These are phyloP conservation scores for Trichonephila inaurata DNA, from an alignment of 1,140 invertebrate genomes.

Conservation along the genomic window DNA sequence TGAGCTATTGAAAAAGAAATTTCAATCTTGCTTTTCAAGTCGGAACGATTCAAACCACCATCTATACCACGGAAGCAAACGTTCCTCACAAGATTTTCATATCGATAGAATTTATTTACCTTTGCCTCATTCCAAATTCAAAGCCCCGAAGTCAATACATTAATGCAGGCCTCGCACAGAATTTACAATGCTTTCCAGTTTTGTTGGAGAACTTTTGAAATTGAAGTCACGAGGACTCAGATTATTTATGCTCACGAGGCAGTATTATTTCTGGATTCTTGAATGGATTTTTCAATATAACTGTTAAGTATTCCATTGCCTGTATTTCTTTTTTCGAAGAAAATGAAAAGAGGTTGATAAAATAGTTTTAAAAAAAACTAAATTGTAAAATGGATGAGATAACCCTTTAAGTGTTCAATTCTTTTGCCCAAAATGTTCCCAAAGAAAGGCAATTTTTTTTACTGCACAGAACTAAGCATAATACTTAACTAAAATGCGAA, in stretches of 20 bases:
- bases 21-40: constrained; percentile 30
- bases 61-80: not conserved
- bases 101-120: constrained; percentile 19
- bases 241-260: not conserved
- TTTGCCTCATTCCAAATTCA: constrained; percentile 18
- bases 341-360: too few species aligned
- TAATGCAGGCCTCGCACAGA: not conserved
- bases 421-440: too few species aligned
- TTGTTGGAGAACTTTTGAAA: not conserved
- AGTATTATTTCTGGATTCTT: not conserved
- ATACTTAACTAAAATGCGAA: too few species aligned
- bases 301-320: too few species aligned
- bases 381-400: too few species aligned
- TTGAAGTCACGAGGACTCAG: not conserved
- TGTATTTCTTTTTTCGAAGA: too few species aligned
- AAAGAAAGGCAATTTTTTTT: too few species aligned
- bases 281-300: not conserved
- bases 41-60: too few species aligned
- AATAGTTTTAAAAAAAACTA: too few species aligned
- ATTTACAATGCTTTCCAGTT: not conserved
- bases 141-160: not conserved
- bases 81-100: not conserved
- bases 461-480: too few species aligned
- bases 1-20: constrained; percentile 30
- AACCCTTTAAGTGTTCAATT: too few species aligned